Evolutionary conservation across 1,140 invertebrate species (phyloP).

Genomic region (Drosophila ogumai): DNA sequence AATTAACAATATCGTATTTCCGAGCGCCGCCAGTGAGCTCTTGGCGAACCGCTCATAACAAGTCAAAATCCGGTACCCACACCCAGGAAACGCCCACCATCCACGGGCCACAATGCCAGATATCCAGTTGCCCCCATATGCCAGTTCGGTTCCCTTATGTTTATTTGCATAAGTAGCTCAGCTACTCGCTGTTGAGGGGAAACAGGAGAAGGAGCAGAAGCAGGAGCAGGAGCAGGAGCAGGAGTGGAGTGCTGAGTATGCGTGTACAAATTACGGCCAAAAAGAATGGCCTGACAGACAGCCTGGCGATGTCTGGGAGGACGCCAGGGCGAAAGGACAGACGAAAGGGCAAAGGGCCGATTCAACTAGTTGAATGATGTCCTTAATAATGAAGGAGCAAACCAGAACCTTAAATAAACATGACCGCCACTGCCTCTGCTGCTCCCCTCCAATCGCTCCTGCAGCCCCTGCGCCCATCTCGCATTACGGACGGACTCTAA

Average conservation of each 20-base stretch:
- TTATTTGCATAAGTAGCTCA: conserved; percentile 81
- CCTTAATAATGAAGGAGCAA: conserved; percentile 77
- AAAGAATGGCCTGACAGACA: conserved; percentile 58
- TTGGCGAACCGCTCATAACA: conserved; percentile 44
- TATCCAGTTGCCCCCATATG: conserved; percentile 38
- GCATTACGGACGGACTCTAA: conserved; percentile 40
- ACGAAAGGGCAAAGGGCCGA: conserved; percentile 38
- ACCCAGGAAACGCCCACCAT: conserved; percentile 40
- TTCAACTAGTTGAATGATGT: conserved; percentile 81
- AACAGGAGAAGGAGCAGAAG: not conserved
- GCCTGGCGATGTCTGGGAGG: conserved; percentile 19
- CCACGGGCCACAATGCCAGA: conserved; percentile 23
- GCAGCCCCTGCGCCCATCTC: conserved; percentile 9
- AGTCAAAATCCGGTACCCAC: conserved; percentile 32
- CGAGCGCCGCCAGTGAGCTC: conserved; percentile 47
- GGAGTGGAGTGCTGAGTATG: conserved; percentile 28
- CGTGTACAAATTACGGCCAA: conserved; percentile 69
- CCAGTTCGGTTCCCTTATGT: conserved; percentile 52
- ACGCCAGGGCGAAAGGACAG: conserved; percentile 7
- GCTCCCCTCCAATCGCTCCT: conserved; percentile 1
- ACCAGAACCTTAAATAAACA: conserved; percentile 76
- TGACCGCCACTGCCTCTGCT: conserved; percentile 38
- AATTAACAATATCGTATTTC: conserved; percentile 81
- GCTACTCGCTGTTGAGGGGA: conserved; percentile 16
- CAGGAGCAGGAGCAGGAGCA: not conserved